Evolutionary conservation across 2,113 vertebrate genomes (phyloP).

Genomic region (Megaceryle torquata): DNA sequence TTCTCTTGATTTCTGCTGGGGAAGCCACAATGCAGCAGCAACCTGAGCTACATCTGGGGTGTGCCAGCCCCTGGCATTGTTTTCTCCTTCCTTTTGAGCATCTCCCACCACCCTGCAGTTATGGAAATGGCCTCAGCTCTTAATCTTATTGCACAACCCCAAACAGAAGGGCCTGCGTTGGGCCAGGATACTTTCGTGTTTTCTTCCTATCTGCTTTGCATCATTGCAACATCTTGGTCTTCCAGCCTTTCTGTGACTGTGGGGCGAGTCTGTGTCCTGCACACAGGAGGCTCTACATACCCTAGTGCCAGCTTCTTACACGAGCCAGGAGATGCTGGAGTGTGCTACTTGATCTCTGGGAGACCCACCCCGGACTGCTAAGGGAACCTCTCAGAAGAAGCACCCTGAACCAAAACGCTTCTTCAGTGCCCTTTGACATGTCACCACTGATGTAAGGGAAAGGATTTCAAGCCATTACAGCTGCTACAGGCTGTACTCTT

Average conservation of each 20-base stretch:
- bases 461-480: neutral
- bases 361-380: neutral
- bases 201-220: neutral
- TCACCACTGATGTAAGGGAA: neutral
- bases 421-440: neutral
- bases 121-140: neutral
- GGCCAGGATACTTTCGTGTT: neutral
- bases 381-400: neutral
- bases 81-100: neutral
- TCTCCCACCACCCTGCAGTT: neutral
- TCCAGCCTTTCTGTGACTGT: neutral
- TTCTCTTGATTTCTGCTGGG: neutral
- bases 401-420: neutral
- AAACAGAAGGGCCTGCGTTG: neutral
- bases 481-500: neutral
- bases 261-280: neutral
- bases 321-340: neutral
- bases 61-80: neutral
- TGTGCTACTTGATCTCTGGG: neutral
- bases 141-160: neutral
- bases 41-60: neutral
- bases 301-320: neutral
- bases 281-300: neutral
- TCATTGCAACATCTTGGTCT: neutral
- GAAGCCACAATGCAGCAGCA: neutral